Conservation (phyloP, 2,888 invertebrate genomes). For the Chirona hameri region DNA sequence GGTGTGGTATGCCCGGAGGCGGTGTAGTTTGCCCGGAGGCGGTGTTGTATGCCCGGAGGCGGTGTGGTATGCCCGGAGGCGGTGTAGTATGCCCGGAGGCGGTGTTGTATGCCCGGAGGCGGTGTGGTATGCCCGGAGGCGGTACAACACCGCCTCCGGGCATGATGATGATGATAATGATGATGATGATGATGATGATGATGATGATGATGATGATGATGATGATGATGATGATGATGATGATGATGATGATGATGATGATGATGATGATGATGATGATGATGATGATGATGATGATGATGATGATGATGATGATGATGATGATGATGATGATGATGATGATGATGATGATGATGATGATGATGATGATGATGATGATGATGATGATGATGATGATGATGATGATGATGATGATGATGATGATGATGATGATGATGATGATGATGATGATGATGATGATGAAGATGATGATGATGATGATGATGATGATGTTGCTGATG, state of each 20-base stretch:
- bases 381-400: slow-evolving; percentile 22
- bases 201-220: slow-evolving; percentile 22
- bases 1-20: too few relatives aligned
- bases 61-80: too few relatives aligned
- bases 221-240: slow-evolving; percentile 22
- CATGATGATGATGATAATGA: too few relatives aligned
- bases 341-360: slow-evolving; percentile 22
- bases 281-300: slow-evolving; percentile 22
- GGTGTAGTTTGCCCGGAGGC: too few relatives aligned
- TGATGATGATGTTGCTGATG: too few relatives aligned
- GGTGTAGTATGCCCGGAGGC: too few relatives aligned
- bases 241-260: slow-evolving; percentile 22
- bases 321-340: slow-evolving; percentile 22
- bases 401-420: slow-evolving; percentile 22
- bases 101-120: too few relatives aligned
- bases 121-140: too few relatives aligned
- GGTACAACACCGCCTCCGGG: too few relatives aligned
- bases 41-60: too few relatives aligned
- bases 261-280: slow-evolving; percentile 22
- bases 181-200: slow-evolving; percentile 22
- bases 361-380: slow-evolving; percentile 22
- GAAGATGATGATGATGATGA: too few relatives aligned
- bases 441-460: slow-evolving; percentile 22
- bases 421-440: slow-evolving; percentile 22
- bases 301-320: slow-evolving; percentile 22